phyloP scores from a whole-genome alignment of 2,113 vertebrate genomes.

The Chaetura pelagica region DNA sequence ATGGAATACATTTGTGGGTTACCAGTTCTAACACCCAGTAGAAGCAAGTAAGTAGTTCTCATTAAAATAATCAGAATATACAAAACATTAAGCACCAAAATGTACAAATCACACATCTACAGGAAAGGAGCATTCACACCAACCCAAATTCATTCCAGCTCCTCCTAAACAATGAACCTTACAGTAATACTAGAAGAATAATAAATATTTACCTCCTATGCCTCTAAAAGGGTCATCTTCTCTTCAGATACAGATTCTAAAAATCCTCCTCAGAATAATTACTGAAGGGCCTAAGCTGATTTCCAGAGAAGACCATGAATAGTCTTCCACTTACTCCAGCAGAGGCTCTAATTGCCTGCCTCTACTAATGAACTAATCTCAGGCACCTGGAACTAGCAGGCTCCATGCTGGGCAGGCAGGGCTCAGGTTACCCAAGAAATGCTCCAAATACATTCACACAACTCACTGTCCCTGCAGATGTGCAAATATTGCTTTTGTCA shows the following conservation, averaged over 20 bases:
- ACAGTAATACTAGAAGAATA: neutral
- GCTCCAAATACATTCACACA: conserved; percentile 43
- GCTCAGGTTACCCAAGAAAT: conserved; percentile 57
- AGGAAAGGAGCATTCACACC: neutral
- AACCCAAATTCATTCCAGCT: neutral
- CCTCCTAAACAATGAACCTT: neutral
- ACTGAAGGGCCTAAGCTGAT: neutral
- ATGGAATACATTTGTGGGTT: neutral
- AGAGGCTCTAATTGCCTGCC: conserved; percentile 49
- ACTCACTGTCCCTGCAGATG: conserved; percentile 54
- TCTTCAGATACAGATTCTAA: neutral
- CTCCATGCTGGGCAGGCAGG: conserved; percentile 23
- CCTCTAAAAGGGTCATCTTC: neutral
- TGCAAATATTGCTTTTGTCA: conserved; percentile 60
- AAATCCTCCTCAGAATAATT: neutral
- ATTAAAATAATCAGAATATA: neutral
- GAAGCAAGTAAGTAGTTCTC: neutral
- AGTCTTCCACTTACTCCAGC: neutral
- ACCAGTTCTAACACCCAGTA: neutral
- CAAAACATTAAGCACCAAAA: neutral
- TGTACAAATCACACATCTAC: neutral
- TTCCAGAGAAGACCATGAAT: neutral
- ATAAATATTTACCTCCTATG: neutral
- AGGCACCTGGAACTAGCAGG: conserved; percentile 62
- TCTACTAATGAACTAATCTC: conserved; percentile 68